Conservation (phyloP, 2,888 invertebrate genomes). For the Gari tellinella region DNA sequence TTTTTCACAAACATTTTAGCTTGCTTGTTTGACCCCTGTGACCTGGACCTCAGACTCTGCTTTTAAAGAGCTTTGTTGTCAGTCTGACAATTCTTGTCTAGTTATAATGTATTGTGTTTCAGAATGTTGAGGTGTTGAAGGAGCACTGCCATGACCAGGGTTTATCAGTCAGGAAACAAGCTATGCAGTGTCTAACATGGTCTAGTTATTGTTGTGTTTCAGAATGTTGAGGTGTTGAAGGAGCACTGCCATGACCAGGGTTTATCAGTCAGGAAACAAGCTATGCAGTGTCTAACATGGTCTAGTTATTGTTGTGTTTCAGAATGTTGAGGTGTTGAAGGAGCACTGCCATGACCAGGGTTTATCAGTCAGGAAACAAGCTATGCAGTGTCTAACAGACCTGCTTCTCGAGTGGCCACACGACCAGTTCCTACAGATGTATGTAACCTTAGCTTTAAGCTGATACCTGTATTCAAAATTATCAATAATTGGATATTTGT, state of each 20-base stretch:
- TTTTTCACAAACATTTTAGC: too few relatives aligned
- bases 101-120: constrained; percentile 9
- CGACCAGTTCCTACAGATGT: constrained; percentile 83
- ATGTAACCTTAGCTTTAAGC: too few relatives aligned
- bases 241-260: constrained; percentile 86
- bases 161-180: constrained; percentile 86
- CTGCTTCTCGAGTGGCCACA: constrained; percentile 85
- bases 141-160: constrained; percentile 86
- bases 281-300: constrained; percentile 85
- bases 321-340: constrained; percentile 79
- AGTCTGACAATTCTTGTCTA: too few relatives aligned
- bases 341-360: constrained; percentile 86
- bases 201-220: constrained; percentile 2
- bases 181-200: constrained; percentile 85
- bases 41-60: too few relatives aligned
- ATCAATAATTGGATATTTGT: too few relatives aligned
- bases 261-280: constrained; percentile 86
- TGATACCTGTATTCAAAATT: too few relatives aligned
- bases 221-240: constrained; percentile 79
- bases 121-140: constrained; percentile 79
- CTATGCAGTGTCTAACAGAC: constrained; percentile 86
- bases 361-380: constrained; percentile 86
- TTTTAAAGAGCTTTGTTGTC: too few relatives aligned
- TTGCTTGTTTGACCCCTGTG: too few relatives aligned
- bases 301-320: constrained; percentile 1